These are phyloP conservation scores for Mythimna vitellina DNA, from an alignment of 2,888 invertebrate species.

Conservation along the genomic window DNA sequence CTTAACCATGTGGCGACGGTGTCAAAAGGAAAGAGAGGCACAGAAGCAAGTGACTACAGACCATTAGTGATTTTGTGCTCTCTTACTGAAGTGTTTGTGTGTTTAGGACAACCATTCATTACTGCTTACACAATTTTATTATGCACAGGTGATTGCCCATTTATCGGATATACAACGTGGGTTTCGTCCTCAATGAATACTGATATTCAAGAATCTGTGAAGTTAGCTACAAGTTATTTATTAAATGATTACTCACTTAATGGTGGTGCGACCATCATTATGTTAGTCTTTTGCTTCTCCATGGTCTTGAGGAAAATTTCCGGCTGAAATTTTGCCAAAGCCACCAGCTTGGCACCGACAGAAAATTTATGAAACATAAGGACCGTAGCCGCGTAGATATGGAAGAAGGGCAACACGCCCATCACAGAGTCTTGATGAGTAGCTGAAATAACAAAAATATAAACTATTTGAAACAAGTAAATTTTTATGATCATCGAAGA, in stretches of 20 bases:
- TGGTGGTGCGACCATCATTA: slow-evolving; percentile 94
- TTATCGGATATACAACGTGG: too few species aligned
- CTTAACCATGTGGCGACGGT: too few species aligned
- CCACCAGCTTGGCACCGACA: slow-evolving; percentile 92
- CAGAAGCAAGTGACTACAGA: too few species aligned
- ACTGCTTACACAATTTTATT: too few species aligned
- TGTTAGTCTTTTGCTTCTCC: slow-evolving; percentile 91
- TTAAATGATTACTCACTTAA: slow-evolving; percentile 88
- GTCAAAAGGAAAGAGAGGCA: too few species aligned
- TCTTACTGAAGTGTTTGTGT: too few species aligned
- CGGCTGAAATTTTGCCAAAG: slow-evolving; percentile 93
- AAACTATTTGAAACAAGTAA: background rate
- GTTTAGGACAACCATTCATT: too few species aligned
- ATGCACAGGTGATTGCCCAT: too few species aligned
- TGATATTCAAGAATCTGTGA: too few species aligned
- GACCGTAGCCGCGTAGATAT: slow-evolving; percentile 94
- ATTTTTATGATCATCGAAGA: background rate
- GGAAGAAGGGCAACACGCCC: slow-evolving; percentile 94
- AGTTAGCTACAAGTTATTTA: too few species aligned
- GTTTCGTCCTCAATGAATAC: too few species aligned
- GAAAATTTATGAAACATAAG: slow-evolving; percentile 91
- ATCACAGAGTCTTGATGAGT: slow-evolving; percentile 91
- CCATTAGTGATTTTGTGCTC: too few species aligned
- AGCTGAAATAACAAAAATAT: slow-evolving; percentile 73
- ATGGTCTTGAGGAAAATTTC: slow-evolving; percentile 92